Percentiles rank a stretch among this genome's conserved stretches.
Conservation (phyloP, 92 coral and sea anemone species). For the Epizoanthus rinbou region DNA sequence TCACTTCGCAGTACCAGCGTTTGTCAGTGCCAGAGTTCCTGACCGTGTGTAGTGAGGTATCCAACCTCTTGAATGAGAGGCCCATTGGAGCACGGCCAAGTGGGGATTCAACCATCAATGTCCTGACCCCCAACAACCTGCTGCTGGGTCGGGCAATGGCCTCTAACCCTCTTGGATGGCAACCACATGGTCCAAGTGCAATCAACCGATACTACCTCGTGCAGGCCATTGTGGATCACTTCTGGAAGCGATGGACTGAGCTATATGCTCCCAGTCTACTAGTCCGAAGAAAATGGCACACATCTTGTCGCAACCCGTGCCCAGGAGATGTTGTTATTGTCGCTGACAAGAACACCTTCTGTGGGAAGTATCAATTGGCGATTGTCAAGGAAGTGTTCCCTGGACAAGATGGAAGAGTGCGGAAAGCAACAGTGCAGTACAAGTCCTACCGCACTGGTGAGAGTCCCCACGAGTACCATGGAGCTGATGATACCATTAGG, state of each 20-base stretch:
- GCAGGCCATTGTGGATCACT: constrained; percentile 63
- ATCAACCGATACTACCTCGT: constrained; percentile 56
- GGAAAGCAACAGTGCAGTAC: constrained; percentile 38
- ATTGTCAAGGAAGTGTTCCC: constrained; percentile 49
- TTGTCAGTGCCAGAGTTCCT: constrained; percentile 69
- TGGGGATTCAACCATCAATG: constrained; percentile 55
- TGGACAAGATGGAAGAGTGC: constrained; percentile 38
- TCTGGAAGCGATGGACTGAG: constrained; percentile 76
- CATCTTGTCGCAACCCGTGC: constrained; percentile 38
- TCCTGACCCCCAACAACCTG: constrained; percentile 70
- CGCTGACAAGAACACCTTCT: constrained; percentile 46
- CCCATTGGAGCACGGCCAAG: constrained; percentile 69
- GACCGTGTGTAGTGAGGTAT: constrained; percentile 63
- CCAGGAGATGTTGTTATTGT: constrained; percentile 52
- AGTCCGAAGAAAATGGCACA: constrained; percentile 52
- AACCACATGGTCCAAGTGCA: constrained; percentile 41
- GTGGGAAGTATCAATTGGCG: constrained; percentile 52
- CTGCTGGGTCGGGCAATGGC: constrained; percentile 71
- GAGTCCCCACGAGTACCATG: constrained; percentile 11
- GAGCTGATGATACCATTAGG: constrained; percentile 29
- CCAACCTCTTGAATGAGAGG: constrained; percentile 71
- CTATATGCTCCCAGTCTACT: constrained; percentile 60
- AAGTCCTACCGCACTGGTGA: constrained; percentile 44
- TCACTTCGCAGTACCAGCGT: constrained; percentile 71
- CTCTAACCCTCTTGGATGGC: constrained; percentile 69